phyloP scores from a whole-genome alignment of 2,888 invertebrate genomes.

The Agrypnus murinus region DNA sequence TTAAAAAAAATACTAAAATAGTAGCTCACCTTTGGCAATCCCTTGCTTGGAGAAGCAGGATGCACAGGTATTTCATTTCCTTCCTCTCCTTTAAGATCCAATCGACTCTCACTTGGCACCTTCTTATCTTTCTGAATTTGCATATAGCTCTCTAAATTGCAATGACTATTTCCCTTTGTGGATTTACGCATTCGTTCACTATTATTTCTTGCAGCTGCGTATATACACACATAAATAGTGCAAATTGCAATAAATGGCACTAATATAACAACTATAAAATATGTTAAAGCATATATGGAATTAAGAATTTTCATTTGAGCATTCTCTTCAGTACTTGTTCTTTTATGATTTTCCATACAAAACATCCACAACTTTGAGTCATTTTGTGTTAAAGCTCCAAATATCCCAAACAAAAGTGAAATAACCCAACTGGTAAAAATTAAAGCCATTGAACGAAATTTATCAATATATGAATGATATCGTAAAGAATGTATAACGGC shows the following conservation, averaged over 20 bases:
- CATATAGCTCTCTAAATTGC: slow-evolving; percentile 70
- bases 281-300: slow-evolving; percentile 70
- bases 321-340: slow-evolving; percentile 39
- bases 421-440: slow-evolving; percentile 73
- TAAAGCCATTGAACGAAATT: slow-evolving; percentile 71
- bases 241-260: slow-evolving; percentile 78
- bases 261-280: slow-evolving; percentile 71
- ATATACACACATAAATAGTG: slow-evolving; percentile 84
- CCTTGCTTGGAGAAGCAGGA: slow-evolving; percentile 45
- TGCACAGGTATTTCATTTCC: slow-evolving; percentile 3
- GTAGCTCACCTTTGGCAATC: slow-evolving; percentile 58
- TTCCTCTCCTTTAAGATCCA: slow-evolving; percentile 55
- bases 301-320: slow-evolving; percentile 66
- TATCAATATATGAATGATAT: slow-evolving; percentile 76
- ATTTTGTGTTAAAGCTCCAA: slow-evolving; percentile 71
- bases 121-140: slow-evolving; percentile 71
- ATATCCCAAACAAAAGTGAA: slow-evolving; percentile 69
- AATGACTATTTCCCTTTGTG: slow-evolving; percentile 72
- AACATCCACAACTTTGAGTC: slow-evolving; percentile 71
- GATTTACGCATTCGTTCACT: slow-evolving; percentile 75
- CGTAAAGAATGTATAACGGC: slow-evolving; percentile 79
- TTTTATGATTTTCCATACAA: slow-evolving; percentile 58
- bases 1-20: neutral
- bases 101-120: slow-evolving; percentile 64
- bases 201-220: slow-evolving; percentile 84